phyloP scores from a whole-genome alignment of 2,797 vertebrate genomes.

The Chiloscyllium punctatum region DNA sequence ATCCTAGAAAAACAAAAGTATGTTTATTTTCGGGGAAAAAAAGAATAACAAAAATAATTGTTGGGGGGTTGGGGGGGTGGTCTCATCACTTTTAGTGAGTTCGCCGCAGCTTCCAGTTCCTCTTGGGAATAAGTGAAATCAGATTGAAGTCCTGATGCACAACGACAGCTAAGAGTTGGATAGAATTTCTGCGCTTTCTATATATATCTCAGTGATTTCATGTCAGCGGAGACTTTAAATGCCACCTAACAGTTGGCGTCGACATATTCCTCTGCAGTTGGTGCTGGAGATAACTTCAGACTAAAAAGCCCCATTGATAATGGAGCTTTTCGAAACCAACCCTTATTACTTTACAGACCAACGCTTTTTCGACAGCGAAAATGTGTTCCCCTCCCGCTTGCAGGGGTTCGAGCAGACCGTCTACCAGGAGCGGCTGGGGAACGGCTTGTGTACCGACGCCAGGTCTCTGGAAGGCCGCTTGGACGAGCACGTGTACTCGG shows the following conservation, averaged over 20 bases:
- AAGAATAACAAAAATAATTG: too few species aligned
- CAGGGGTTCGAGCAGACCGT: conserved; percentile 69
- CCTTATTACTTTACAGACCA: conserved; percentile 93
- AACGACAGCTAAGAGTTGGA: conserved; percentile 94
- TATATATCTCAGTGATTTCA: conserved; percentile 99
- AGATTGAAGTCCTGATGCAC: conserved; percentile 92
- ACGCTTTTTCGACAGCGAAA: conserved; percentile 91
- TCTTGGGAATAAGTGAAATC: conserved; percentile 59
- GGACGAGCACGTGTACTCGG: conserved; percentile 77
- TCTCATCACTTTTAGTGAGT: neutral
- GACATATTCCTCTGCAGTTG: conserved; percentile 13
- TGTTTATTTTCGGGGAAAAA: neutral
- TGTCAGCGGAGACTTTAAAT: conserved; percentile 97
- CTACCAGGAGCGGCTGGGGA: conserved; percentile 74
- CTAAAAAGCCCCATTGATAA: conserved; percentile 46
- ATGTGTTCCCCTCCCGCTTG: conserved; percentile 77
- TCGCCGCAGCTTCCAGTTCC: neutral
- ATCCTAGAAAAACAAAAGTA: neutral
- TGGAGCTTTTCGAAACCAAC: conserved; percentile 98
- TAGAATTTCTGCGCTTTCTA: conserved; percentile 95
- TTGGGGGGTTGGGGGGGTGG: too few species aligned
- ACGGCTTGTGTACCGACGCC: conserved; percentile 66
- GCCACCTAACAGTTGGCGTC: conserved; percentile 92
- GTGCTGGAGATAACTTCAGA: conserved; percentile 23
- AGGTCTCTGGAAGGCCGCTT: conserved; percentile 56